Evolutionary conservation across 1,140 invertebrate species (phyloP).

Genomic region (Battus philenor): DNA sequence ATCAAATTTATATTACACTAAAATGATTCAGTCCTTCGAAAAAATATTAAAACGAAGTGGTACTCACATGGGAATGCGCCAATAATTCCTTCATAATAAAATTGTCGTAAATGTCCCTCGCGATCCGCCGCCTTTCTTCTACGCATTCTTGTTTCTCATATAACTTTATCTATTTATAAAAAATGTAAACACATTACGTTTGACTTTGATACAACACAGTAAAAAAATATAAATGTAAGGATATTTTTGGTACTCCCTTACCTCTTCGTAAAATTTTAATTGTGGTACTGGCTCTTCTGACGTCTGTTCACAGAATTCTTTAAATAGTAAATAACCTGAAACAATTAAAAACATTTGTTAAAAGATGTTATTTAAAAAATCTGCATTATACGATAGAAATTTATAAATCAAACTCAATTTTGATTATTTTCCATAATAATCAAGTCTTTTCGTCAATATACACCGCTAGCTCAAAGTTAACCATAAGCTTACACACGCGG

Average conservation of each 20-base stretch:
- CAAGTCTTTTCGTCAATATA: no score
- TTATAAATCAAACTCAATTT: no score
- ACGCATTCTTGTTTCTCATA: conserved; percentile 98
- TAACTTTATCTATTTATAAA: conserved; percentile 91
- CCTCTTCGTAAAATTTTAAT: conserved; percentile 99
- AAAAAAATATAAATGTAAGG: not conserved
- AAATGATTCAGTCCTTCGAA: conserved; percentile 4
- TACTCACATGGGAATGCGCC: conserved; percentile 96
- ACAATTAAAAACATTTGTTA: no score
- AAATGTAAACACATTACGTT: no score
- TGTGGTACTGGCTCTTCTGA: conserved; percentile 97
- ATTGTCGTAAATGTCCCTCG: conserved; percentile 99
- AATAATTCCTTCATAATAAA: conserved; percentile 99
- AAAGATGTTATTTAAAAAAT: no score
- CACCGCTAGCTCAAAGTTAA: no score
- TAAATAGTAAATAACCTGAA: conserved; percentile 98
- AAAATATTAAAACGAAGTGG: conserved; percentile 18
- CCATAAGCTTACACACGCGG: no score
- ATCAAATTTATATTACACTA: no score
- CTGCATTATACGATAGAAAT: no score
- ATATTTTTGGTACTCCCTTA: conserved; percentile 67
- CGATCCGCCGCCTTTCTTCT: conserved; percentile 95
- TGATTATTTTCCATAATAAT: no score
- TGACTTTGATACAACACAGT: conserved; percentile 2
- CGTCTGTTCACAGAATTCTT: conserved; percentile 99